Evolutionary conservation across 2,113 vertebrate species (phyloP).

Genomic region (Crotalus tigris): DNA sequence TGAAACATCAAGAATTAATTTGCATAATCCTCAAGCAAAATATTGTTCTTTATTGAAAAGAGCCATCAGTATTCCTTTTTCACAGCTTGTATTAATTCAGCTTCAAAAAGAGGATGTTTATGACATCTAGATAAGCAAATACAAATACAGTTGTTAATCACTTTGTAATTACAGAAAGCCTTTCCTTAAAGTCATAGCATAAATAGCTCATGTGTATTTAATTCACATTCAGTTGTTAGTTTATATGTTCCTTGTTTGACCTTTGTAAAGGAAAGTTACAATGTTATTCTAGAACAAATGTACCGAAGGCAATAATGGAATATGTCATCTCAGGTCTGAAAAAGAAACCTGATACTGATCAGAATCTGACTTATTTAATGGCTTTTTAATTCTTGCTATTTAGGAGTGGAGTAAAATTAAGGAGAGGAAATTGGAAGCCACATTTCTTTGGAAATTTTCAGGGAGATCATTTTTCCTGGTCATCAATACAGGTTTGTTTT

Average conservation of each 20-base stretch:
- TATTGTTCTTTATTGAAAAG: slow-evolving; percentile 58
- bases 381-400: background rate
- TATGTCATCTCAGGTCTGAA: background rate
- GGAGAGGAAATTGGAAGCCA: background rate
- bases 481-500: background rate
- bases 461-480: background rate
- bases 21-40: slow-evolving; percentile 65
- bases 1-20: slow-evolving; percentile 65
- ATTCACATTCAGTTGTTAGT: slow-evolving; percentile 32
- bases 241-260: slow-evolving; percentile 34
- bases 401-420: background rate
- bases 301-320: slow-evolving; percentile 5
- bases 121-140: slow-evolving; percentile 60
- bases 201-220: slow-evolving; percentile 23
- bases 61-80: slow-evolving; percentile 52
- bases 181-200: slow-evolving; percentile 42
- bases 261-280: slow-evolving; percentile 35
- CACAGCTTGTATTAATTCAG: slow-evolving; percentile 54
- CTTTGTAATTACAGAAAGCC: slow-evolving; percentile 52
- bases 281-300: slow-evolving; percentile 10
- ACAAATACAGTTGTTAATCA: slow-evolving; percentile 57
- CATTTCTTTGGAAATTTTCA: background rate
- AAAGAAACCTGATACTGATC: background rate
- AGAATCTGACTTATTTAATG: background rate
- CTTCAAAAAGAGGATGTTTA: slow-evolving; percentile 56